Base-by-base conservation (phyloP, 2,888 invertebrate species). In the Platycheirus albimanus region DNA sequence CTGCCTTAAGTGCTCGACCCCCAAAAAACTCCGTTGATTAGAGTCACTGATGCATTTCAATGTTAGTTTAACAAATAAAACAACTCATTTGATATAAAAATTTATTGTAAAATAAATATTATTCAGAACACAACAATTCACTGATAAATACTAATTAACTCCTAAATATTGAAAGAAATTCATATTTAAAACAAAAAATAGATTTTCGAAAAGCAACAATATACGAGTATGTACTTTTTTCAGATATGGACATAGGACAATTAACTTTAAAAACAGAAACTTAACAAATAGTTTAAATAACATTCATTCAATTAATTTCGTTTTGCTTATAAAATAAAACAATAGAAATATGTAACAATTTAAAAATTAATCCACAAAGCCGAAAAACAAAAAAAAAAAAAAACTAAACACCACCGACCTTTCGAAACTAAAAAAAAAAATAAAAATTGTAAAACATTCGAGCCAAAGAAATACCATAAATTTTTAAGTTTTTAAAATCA, bases 61-160 rank as follows among this genome's bases (percentile, higher is more conserved):
- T n/a, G n/a, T n/a, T n/a, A n/a, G n/a, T n/a, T n/a, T n/a, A n/a
- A n/a, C n/a, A n/a, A n/a, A n/a, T n/a, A 24, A 24, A 24, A 24
- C 3, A 3, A 24, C 24, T 24, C 24, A 24, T 24, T 4, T 24
- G 6, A 3, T 24, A 24, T 24, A 4, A 24, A 24, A 45, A 4
- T 20, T 81, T 77, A 77, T 77, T 77, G 71, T 71, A 11, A 77
- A 81, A 81, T 81, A 81, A 81, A 81, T 81, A 61, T 30, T 72
- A 67, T 72, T 70, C n/a, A 67, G 54, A 77, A 72, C 3, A 72
- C 49, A 81, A 81, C 77, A 71, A 72, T 61, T 77, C 52, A 38
- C 45, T 77, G 51, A 77, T 67, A 61, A 71, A 77, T 15, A 33
- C 30, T 77, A 76, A 77, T 71, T 81, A 43, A 61, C 17, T 45